These are phyloP conservation scores for Odocoileus virginianus DNA, from an alignment of 2,113 vertebrate species.

Conservation along the genomic window DNA sequence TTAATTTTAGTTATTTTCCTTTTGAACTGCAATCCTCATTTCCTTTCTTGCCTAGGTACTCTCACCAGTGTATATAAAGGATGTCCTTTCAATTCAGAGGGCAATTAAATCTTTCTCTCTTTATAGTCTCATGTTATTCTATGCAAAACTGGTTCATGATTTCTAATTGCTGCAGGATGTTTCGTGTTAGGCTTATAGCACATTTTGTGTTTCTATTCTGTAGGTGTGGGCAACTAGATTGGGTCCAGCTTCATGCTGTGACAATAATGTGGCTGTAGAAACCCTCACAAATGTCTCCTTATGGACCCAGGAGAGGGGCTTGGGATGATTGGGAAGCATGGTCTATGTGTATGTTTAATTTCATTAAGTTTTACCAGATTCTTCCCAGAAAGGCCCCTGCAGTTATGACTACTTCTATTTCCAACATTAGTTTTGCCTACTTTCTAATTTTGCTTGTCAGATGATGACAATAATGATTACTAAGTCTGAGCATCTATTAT, in stretches of 20 bases:
- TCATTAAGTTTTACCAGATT: background rate
- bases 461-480: background rate
- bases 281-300: background rate
- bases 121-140: background rate
- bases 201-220: background rate
- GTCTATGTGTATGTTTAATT: background rate
- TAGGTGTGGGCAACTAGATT: background rate
- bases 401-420: background rate
- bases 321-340: background rate
- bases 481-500: background rate
- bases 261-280: background rate
- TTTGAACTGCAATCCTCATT: background rate
- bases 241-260: background rate
- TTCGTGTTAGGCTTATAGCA: background rate
- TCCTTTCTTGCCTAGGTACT: background rate
- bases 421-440: background rate
- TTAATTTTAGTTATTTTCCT: background rate
- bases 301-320: background rate
- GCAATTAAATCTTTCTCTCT: background rate
- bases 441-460: constrained; percentile 38
- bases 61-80: background rate
- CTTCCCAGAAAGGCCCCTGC: background rate
- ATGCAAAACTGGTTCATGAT: background rate
- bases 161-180: background rate
- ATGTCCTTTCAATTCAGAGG: background rate